Conservation (phyloP, 2,797 vertebrate genomes). For the Coregonus ussuriensis region DNA sequence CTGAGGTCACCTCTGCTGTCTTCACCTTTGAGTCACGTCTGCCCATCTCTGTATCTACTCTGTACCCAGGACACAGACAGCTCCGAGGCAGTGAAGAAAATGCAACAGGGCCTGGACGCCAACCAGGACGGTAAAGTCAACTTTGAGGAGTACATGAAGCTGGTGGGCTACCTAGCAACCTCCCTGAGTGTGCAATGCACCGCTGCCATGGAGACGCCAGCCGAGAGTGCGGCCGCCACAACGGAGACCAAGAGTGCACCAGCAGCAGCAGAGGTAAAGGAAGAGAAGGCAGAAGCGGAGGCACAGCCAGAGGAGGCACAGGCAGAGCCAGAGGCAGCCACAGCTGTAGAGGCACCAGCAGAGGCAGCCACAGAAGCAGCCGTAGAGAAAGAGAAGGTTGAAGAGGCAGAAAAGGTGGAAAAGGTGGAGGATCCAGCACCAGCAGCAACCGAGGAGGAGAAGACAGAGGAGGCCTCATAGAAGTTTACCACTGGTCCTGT, state of each 20-base stretch:
- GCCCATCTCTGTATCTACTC: not conserved
- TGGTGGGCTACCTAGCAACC: constrained; percentile 74
- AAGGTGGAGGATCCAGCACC: constrained; percentile 42
- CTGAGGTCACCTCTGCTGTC: not conserved
- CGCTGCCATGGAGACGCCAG: not conserved
- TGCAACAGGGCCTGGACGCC: constrained; percentile 69
- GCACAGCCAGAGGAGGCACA: constrained; percentile 13
- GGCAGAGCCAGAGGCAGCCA: not conserved
- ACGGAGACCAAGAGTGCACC: constrained; percentile 28
- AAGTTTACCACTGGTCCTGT: constrained; percentile 34
- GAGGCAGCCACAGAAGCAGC: constrained; percentile 6
- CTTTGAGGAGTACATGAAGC: constrained; percentile 79
- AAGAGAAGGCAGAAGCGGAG: constrained; percentile 33
- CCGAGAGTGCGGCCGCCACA: constrained; percentile 43
- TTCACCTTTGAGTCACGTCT: not conserved
- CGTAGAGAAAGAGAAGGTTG: constrained; percentile 4
- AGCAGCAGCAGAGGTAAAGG: constrained; percentile 3
- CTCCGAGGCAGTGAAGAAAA: constrained; percentile 68
- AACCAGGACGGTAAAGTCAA: constrained; percentile 76
- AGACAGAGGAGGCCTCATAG: constrained; percentile 65
- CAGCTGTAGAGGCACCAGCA: constrained; percentile 11
- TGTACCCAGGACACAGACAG: constrained; percentile 69
- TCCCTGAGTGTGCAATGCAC: constrained; percentile 66
- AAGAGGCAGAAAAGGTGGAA: constrained; percentile 44
- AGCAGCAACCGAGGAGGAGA: not conserved